Evolutionary conservation across 92 coral and sea anemone genomes (phyloP), one percentile per base, ranked within the genome.

Genomic region (Porites cylindrica): DNA sequence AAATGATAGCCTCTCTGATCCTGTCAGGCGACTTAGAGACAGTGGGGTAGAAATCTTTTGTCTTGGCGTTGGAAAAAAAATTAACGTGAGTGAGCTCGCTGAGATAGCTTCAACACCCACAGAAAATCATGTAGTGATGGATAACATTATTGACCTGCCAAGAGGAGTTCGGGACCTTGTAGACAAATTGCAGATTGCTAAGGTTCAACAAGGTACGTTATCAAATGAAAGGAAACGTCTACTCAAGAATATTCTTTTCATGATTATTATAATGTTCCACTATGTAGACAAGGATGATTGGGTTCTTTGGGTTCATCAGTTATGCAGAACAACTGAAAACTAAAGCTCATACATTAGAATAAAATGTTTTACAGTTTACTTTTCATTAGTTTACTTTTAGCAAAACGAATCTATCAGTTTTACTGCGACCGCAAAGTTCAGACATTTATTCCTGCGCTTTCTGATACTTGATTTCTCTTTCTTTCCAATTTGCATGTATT

Each of bases 181-280:
- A 7, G 91, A 92, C 13, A 92, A 90, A 76, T 76, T 94, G 71
- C 92, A 90, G 23, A 92, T 94, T 29, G 92, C 95, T 50, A 94
- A 90, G 85, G 98, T 94, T 50, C 92, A 81, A 75, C 73, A 47
- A 23, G 83, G 98, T 94, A 84, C 86, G 93, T 88, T 1, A 0
- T n/a, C 18, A 10, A 19, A 6, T 56, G 16, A 56, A 3, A 14
- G 13, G 13, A 14, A 56, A 56, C 61, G 16, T 56, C 16, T 56
- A 56, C 61, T 56, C 61, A 56, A 14, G 11, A 56, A 38, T 38
- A 4, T 38, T 38, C 5, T 38, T 38, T 38, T 38, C 47, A 38
- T 38, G 43, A 38, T 38, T 26, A 26, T 26, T 29, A 0, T 38
- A 38, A 38, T 38, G 47, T 38, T 38, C 47, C 4, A 29, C 0